phyloP scores from a whole-genome alignment of 1,140 invertebrate species.

The Scaptomyza pallida region DNA sequence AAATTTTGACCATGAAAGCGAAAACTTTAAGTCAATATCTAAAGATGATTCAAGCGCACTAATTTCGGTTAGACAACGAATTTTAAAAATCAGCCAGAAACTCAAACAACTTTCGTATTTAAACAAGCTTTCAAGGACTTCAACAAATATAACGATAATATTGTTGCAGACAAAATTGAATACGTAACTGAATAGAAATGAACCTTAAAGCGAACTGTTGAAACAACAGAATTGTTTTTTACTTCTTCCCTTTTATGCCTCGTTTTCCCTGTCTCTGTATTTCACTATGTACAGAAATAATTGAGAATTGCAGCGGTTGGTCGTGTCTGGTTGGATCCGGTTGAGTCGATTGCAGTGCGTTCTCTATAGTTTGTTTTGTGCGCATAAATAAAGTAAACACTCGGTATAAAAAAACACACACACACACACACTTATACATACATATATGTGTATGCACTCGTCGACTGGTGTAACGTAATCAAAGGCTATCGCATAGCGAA shows the following conservation, averaged over 20 bases:
- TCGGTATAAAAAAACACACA: conserved; percentile 28
- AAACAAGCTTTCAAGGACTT: not conserved
- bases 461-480: conserved; percentile 54
- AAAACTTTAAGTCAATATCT: no score
- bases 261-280: not conserved
- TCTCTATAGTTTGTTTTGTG: conserved; percentile 60
- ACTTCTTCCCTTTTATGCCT: not conserved
- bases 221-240: conserved; percentile 19
- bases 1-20: no score
- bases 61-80: not conserved
- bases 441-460: conserved; percentile 5
- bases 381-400: conserved; percentile 69
- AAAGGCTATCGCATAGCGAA: conserved; percentile 65
- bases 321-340: conserved; percentile 2
- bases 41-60: no score
- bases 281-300: conserved; percentile 46
- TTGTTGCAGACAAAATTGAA: conserved; percentile 6
- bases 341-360: conserved; percentile 39
- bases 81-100: not conserved
- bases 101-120: not conserved
- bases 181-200: not conserved
- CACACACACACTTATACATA: conserved; percentile 18
- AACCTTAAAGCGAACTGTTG: conserved; percentile 12
- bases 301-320: conserved; percentile 50
- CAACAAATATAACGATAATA: not conserved